Conservation (phyloP, 2,888 invertebrate genomes). For the Volucella zonaria region DNA sequence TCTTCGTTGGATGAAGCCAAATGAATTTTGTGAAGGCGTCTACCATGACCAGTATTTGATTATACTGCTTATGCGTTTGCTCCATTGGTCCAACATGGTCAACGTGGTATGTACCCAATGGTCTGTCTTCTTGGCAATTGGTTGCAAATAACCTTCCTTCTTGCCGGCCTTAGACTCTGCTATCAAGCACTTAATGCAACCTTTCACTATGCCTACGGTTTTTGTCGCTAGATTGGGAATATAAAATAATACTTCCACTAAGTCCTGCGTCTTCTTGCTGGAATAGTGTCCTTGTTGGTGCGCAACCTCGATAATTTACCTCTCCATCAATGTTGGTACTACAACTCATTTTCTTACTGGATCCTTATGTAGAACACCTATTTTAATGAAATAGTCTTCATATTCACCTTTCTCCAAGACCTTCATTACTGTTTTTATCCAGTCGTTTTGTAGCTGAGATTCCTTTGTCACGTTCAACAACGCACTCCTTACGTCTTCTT, state of each 20-base stretch:
- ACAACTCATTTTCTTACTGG: constrained; percentile 71
- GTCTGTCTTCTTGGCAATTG: no score
- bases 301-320: neutral
- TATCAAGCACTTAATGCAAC: constrained; percentile 31
- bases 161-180: constrained; percentile 19
- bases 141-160: no score
- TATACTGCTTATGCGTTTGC: no score
- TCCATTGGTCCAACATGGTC: constrained; percentile 42
- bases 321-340: constrained; percentile 78
- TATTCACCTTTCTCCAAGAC: constrained; percentile 51
- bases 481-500: no score
- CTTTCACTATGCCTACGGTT: neutral
- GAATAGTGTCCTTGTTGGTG: neutral
- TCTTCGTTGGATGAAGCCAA: no score
- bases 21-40: no score
- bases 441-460: constrained; percentile 39
- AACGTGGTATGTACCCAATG: constrained; percentile 21
- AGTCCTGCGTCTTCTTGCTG: constrained; percentile 9
- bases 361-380: constrained; percentile 43
- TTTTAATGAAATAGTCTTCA: constrained; percentile 50
- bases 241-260: neutral
- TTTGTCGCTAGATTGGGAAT: neutral
- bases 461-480: neutral
- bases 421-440: constrained; percentile 53
- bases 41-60: no score